Base-by-base conservation (phyloP, 2,113 vertebrate species). In the Equus przewalskii region DNA sequence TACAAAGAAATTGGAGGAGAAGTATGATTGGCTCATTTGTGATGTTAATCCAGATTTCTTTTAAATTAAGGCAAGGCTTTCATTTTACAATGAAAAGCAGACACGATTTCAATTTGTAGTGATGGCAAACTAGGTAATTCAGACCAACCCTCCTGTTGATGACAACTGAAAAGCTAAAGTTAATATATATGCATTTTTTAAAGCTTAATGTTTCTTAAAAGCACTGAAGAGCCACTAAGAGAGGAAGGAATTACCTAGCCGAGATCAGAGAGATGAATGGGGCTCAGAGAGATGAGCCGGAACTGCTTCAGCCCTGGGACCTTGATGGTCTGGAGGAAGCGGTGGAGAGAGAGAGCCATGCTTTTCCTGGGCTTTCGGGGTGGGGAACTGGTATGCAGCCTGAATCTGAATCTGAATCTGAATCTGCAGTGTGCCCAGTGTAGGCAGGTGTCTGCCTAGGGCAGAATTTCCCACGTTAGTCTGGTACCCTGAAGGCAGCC, bases 151-250 rank as follows among this genome's bases (percentile, higher is more conserved):
- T 83, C 33, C 33, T 41, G 75, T 0, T 75, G 36, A 86, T 69
- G 80, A 81, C 49, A 95, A 51, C 18, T 51, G 49, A 87, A 94
- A 81, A 69, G 58, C 36, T 80, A 41, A 91, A 73, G 73, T 86
- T 65, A 85, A 69, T 73, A 41, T 41, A 41, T 41, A 41, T 41
- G 3, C 36, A 41, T 41, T 41, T 41, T 41, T 41, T 41, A 41
- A 41, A 41, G 36, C 28, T 89, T 30, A 69, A 87, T 75, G 18
- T 79, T 92, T 89, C 64, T 84, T 83, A 83, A 83, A 96, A 72
- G n/a, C 54, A 41, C 70, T 64, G 49, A 79, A 65, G 33, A 30
- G 67, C 54, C 76, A 75, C 22, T 46, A 67, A 76, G 26, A 80
- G 67, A 65, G 30, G 6, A 10, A 75, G 36, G 60, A 76, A 83